Evolutionary conservation across 2,113 vertebrate genomes (phyloP).

Genomic region (Hemicordylus capensis): DNA sequence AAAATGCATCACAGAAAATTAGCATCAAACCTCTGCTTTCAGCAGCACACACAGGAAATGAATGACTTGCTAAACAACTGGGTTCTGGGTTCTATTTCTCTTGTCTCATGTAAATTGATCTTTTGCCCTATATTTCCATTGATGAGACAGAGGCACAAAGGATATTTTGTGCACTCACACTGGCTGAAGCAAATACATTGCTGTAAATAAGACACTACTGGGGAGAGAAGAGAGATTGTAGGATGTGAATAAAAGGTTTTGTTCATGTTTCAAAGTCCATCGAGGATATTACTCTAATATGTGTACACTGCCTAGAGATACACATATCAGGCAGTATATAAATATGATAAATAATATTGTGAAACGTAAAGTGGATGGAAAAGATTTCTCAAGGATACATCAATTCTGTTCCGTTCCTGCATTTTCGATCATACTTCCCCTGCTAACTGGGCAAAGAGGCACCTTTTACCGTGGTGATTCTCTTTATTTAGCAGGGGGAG

Average conservation of each 20-base stretch:
- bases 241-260: slow-evolving; percentile 24
- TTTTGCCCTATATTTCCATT: slow-evolving; percentile 52
- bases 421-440: background rate
- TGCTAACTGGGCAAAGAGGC: no score
- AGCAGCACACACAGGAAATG: slow-evolving; percentile 54
- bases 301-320: no score
- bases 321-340: no score
- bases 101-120: slow-evolving; percentile 60
- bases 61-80: slow-evolving; percentile 34
- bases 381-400: slow-evolving; percentile 39
- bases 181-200: background rate
- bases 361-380: slow-evolving; percentile 52
- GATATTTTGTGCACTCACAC: slow-evolving; percentile 15
- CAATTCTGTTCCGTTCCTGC: slow-evolving; percentile 31
- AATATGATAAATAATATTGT: no score
- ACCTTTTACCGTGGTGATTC: no score
- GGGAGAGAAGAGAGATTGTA: slow-evolving; percentile 20
- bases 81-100: slow-evolving; percentile 63
- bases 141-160: slow-evolving; percentile 45
- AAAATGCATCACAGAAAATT: slow-evolving; percentile 54
- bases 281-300: slow-evolving; percentile 38
- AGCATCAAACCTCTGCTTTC: slow-evolving; percentile 62
- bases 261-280: slow-evolving; percentile 37
- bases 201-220: slow-evolving; percentile 25
- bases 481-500: no score